Percentiles rank a stretch among this genome's conserved stretches.
Evolutionary conservation across 2,797 vertebrate genomes (phyloP).

Genomic region (Sebastiscus albofasciatus): DNA sequence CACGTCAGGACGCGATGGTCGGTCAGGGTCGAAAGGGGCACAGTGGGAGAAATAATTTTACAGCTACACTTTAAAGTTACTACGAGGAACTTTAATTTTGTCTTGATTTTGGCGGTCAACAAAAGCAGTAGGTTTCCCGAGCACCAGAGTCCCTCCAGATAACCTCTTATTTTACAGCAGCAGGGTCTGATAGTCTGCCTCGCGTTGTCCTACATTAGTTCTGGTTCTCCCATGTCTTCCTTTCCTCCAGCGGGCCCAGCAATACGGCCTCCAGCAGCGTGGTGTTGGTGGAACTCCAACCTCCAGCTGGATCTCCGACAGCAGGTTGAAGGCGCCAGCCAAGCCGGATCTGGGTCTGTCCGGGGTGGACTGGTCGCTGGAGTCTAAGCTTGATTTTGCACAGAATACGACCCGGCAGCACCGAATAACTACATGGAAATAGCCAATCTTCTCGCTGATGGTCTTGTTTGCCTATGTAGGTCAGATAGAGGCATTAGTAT

Average conservation of each 20-base stretch:
- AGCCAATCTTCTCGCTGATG: not conserved
- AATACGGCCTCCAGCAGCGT: too few species aligned
- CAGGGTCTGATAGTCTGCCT: too few species aligned
- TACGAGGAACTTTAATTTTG: too few species aligned
- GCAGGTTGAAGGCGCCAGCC: not conserved
- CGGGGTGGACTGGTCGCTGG: not conserved
- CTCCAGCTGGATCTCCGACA: not conserved
- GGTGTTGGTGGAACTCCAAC: not conserved
- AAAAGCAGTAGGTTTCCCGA: too few species aligned
- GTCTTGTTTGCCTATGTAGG: not conserved
- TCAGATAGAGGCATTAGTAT: not conserved
- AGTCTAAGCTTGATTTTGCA: not conserved
- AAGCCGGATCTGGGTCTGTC: not conserved
- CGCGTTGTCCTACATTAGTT: too few species aligned
- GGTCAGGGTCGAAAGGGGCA: not conserved
- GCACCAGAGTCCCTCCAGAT: too few species aligned
- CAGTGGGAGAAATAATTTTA: not conserved
- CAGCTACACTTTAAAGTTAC: not conserved
- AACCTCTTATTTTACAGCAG: too few species aligned
- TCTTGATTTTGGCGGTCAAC: too few species aligned
- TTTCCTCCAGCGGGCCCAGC: too few species aligned
- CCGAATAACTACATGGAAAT: not conserved
- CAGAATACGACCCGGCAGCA: not conserved
- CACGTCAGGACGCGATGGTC: slow-evolving; percentile 10
- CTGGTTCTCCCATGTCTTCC: too few species aligned